Evolutionary conservation across 2,888 invertebrate species (phyloP).

Genomic region (Melieria crassipennis): DNA sequence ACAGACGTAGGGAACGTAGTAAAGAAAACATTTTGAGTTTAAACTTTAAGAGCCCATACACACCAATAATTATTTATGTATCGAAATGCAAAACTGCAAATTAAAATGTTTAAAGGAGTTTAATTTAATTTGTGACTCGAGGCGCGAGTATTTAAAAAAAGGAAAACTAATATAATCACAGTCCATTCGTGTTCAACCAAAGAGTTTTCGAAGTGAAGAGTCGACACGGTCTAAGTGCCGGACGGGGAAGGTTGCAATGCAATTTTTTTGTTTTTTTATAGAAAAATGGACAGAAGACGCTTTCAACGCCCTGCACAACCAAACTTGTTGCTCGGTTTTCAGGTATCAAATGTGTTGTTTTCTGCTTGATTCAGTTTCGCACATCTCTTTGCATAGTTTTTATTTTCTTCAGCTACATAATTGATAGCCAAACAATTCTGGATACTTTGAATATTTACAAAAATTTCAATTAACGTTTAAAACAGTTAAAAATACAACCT

Average conservation of each 20-base stretch:
- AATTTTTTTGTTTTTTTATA: background rate
- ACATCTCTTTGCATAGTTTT: too few relatives aligned
- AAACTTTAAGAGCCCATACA: conserved; percentile 1
- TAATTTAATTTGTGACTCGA: background rate
- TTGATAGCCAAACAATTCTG: too few relatives aligned
- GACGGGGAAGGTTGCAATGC: too few relatives aligned
- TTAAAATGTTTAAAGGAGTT: too few relatives aligned
- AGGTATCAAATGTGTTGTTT: conserved; percentile 6
- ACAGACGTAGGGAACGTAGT: too few relatives aligned
- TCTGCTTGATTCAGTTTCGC: background rate
- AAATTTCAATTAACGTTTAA: conserved; percentile 38
- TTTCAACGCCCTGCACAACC: background rate
- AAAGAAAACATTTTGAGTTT: background rate
- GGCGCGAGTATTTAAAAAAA: conserved; percentile 16
- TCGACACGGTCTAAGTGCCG: too few relatives aligned
- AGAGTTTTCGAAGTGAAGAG: background rate
- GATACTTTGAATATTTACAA: too few relatives aligned
- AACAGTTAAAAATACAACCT: conserved; percentile 43
- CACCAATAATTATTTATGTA: background rate
- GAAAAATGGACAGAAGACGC: conserved; percentile 17
- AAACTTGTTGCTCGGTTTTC: conserved; percentile 38
- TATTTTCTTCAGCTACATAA: too few relatives aligned
- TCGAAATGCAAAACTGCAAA: too few relatives aligned
- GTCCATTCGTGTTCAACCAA: conserved; percentile 44
- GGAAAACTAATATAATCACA: conserved; percentile 42